Evolutionary conservation across 2,113 vertebrate genomes (phyloP).

Genomic region (Seriola dumerili): DNA sequence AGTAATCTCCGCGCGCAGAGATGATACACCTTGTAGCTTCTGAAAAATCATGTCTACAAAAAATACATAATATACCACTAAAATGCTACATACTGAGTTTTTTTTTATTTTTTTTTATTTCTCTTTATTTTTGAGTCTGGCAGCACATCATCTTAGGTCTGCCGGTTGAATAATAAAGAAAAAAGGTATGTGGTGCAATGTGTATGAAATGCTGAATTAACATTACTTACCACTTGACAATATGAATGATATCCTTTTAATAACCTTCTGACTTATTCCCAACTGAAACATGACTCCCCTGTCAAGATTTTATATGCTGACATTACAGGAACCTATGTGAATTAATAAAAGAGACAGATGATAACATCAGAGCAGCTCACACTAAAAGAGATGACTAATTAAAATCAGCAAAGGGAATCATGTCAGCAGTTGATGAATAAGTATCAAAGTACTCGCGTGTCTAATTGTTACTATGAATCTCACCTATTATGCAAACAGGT

Average conservation of each 20-base stretch:
- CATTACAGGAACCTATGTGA: conserved; percentile 63
- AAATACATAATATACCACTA: not conserved
- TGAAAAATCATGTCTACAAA: conserved; percentile 9
- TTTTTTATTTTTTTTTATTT: not conserved
- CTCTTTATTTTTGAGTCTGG: not conserved
- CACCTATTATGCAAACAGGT: conserved; percentile 24
- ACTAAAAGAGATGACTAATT: conserved; percentile 70
- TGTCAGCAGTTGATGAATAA: conserved; percentile 75
- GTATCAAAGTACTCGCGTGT: conserved; percentile 60
- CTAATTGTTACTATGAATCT: conserved; percentile 55
- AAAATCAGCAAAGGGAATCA: conserved; percentile 68
- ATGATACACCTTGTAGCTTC: conserved; percentile 6
- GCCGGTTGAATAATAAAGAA: conserved; percentile 3
- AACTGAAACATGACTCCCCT: conserved; percentile 61
- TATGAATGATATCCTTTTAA: conserved; percentile 65
- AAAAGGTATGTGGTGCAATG: not conserved
- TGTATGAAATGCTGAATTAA: conserved; percentile 55
- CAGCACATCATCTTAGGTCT: conserved; percentile 4
- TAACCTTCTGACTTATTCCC: conserved; percentile 51
- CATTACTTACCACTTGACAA: conserved; percentile 61
- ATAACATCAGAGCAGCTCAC: conserved; percentile 43
- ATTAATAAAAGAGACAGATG: conserved; percentile 72
- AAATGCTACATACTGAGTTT: not conserved
- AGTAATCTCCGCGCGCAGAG: conserved; percentile 9
- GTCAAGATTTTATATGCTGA: conserved; percentile 66